These are phyloP conservation scores for Mesocricetus auratus DNA, from an alignment of 2,113 vertebrate genomes.

Conservation along the genomic window DNA sequence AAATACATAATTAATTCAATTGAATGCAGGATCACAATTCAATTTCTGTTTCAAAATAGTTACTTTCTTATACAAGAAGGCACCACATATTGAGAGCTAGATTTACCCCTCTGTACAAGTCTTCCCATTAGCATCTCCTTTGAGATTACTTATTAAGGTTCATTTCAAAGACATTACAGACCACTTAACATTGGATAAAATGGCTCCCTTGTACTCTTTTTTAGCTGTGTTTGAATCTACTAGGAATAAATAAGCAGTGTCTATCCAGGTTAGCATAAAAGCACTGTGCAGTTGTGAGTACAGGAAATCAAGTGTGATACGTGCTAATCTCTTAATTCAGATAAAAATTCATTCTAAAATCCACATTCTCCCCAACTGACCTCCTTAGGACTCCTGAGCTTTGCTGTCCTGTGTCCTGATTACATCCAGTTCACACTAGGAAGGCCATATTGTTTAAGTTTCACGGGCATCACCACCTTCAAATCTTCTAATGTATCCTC, in stretches of 20 bases:
- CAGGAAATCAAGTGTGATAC: background rate
- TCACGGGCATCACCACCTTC: background rate
- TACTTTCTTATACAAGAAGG: constrained; percentile 50
- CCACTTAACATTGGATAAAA: constrained; percentile 38
- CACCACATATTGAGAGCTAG: background rate
- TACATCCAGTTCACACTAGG: background rate
- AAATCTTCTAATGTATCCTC: background rate
- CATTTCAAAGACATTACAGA: constrained; percentile 59
- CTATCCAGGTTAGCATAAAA: constrained; percentile 46
- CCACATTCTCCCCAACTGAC: background rate
- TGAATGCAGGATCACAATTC: constrained; percentile 45
- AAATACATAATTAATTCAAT: constrained; percentile 53
- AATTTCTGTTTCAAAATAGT: constrained; percentile 44
- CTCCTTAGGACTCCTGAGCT: background rate
- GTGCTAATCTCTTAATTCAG: background rate
- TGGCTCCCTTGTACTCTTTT: constrained; percentile 7
- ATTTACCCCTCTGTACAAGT: constrained; percentile 13
- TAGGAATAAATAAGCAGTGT: background rate
- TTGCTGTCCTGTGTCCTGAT: constrained; percentile 16
- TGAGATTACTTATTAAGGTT: constrained; percentile 16
- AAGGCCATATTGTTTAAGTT: background rate
- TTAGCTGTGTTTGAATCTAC: constrained; percentile 14
- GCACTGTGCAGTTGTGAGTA: background rate
- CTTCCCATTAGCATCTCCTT: constrained; percentile 39
- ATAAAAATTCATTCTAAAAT: background rate